A percentile compares a stretch with the other conserved stretches of the same genome.
These are phyloP conservation scores for Acropora tenuis DNA, from an alignment of 64 coral and sea anemone species.

Conservation along the genomic window DNA sequence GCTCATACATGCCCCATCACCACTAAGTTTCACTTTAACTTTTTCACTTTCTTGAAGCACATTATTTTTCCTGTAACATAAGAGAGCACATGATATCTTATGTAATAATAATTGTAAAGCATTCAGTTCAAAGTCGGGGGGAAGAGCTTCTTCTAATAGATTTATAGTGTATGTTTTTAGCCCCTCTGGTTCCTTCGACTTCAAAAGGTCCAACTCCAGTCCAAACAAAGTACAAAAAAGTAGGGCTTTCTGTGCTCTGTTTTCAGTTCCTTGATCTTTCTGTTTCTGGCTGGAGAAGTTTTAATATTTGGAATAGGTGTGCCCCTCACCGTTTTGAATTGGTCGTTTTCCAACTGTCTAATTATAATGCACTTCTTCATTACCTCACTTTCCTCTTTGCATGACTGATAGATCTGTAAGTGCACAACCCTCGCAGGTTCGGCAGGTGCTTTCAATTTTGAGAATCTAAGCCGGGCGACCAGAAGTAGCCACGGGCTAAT, in stretches of 20 bases:
- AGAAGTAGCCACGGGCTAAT: too few species aligned
- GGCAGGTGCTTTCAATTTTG: too few species aligned
- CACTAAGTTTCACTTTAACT: neutral
- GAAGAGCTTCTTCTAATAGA: neutral
- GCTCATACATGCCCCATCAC: neutral
- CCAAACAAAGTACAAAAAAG: constrained; percentile 11
- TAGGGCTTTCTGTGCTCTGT: neutral
- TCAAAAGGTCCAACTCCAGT: constrained; percentile 10
- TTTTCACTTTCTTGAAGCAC: constrained; percentile 6
- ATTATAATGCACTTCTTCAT: neutral
- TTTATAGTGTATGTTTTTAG: neutral
- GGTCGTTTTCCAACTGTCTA: neutral
- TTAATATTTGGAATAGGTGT: neutral
- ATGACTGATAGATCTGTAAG: neutral
- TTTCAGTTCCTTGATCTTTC: constrained; percentile 7
- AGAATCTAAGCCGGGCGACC: too few species aligned
- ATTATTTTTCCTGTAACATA: neutral
- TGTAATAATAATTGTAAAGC: too few species aligned
- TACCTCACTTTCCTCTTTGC: constrained; percentile 5
- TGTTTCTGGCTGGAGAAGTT: neutral
- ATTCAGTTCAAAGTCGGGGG: too few species aligned
- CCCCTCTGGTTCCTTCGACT: neutral
- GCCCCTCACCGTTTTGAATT: neutral
- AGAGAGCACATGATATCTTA: too few species aligned
- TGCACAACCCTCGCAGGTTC: too few species aligned